phyloP scores from a whole-genome alignment of 2,113 vertebrate genomes.

The Natator depressus region DNA sequence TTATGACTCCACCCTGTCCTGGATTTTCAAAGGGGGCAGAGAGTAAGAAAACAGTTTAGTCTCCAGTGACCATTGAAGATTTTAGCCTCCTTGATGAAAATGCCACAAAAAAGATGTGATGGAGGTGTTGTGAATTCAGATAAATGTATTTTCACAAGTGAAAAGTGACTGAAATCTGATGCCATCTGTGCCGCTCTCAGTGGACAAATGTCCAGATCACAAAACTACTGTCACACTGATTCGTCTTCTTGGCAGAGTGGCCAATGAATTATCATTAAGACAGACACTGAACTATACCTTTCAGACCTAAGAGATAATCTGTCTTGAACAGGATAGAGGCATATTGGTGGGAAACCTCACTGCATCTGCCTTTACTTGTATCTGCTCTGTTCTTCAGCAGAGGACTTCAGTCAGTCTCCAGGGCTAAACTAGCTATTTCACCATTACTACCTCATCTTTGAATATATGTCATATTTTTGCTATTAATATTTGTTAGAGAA shows the following conservation, averaged over 20 bases:
- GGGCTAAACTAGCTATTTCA: neutral
- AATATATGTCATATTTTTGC: neutral
- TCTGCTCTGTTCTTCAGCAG: neutral
- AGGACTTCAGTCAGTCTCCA: neutral
- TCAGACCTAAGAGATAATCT: neutral
- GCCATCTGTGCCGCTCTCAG: neutral
- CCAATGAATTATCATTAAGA: neutral
- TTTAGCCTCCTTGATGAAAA: neutral
- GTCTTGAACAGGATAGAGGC: neutral
- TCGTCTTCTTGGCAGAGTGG: neutral
- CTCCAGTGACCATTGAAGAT: neutral
- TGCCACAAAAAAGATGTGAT: neutral
- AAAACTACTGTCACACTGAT: neutral
- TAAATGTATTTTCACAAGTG: neutral
- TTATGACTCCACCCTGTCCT: neutral
- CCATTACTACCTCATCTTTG: neutral
- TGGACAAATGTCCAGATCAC: neutral
- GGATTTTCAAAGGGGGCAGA: neutral
- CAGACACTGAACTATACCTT: neutral
- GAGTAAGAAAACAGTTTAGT: neutral
- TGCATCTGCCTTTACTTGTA: neutral
- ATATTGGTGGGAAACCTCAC: neutral
- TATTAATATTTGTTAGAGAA: neutral
- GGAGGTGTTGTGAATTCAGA: neutral
- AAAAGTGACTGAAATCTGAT: fast-evolving